Percentiles rank a stretch among this genome's conserved stretches.
phyloP scores from a whole-genome alignment of 2,113 vertebrate genomes.

The Pollachius pollachius region DNA sequence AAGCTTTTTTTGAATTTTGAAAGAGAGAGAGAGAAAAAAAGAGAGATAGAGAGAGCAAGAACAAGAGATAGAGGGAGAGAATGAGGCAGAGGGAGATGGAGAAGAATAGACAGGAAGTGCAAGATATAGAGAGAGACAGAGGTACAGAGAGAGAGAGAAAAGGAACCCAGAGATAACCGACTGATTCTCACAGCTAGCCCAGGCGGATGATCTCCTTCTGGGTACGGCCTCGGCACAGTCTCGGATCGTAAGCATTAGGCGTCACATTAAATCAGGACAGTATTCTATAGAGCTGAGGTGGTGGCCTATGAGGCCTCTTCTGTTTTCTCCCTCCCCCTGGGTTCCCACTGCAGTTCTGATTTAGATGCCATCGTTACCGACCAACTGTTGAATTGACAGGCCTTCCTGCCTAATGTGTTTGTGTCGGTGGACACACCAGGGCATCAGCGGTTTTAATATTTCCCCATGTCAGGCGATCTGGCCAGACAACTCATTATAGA shows the following conservation, averaged over 20 bases:
- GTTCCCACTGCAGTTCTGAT: neutral
- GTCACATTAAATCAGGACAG: constrained; percentile 40
- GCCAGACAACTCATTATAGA: too few species aligned
- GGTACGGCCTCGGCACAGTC: constrained; percentile 8
- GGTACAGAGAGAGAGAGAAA: neutral
- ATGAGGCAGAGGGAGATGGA: neutral
- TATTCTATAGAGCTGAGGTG: constrained; percentile 45
- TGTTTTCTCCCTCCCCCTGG: constrained; percentile 27
- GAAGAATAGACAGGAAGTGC: too few species aligned
- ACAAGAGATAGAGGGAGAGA: neutral
- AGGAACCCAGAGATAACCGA: constrained; percentile 1
- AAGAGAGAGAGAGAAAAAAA: too few species aligned
- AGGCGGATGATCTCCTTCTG: constrained; percentile 13
- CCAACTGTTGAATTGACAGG: constrained; percentile 12
- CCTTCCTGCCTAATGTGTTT: constrained; percentile 17
- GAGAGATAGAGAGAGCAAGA: too few species aligned
- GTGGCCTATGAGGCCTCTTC: constrained; percentile 1
- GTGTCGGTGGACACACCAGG: constrained; percentile 10
- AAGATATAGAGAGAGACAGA: constrained; percentile 4
- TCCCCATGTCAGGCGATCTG: too few species aligned
- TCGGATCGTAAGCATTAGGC: constrained; percentile 32
- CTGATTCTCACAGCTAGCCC: constrained; percentile 28
- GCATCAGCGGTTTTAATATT: too few species aligned
- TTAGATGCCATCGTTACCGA: neutral
- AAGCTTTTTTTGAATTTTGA: too few species aligned